Base-by-base conservation (phyloP, 92 coral and sea anemone genomes). In the Phenganax subtilis region DNA sequence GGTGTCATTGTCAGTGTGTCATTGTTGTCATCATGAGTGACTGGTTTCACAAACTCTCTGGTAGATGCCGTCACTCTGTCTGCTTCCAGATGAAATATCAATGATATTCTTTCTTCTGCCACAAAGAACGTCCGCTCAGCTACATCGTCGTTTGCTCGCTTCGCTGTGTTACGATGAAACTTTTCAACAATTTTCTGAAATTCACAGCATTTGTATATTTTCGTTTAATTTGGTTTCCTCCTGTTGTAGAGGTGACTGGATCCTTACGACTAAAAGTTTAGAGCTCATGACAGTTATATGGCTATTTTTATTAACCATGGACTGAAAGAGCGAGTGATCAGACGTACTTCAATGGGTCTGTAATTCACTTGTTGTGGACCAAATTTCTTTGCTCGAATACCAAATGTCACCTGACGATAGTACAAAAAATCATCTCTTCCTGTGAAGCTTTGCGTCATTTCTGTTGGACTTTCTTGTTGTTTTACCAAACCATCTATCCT, bases 401-500 rank as follows among this genome's bases (percentile, higher is more conserved):
- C 97, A 75, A 96, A 96, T 6, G 88, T 89, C 73, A 96, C 96
- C 27, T 92, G 97, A 30, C 97, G 89, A 72, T 90, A 84, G 82
- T 92, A 92, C 80, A 96, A 89, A 77, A 86, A 92, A 75, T 96
- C 99, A 53, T 96, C 99, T 65, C 99, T 88, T 73, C 91, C 91
- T 0, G 86, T 89, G 86, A 88, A 96, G 16, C 86, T 87, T 76
- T 96, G 97, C 0, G 86, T 89, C 99, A 96, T 96, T 59, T 96
- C 99, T 51, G 89, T 92, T 5, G 93, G 87, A 6, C 96, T 90
- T 51, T 92, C 99, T 53, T 96, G 97, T 72, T 97, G 88, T 87
- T 87, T 96, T 2, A 92, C 99, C 59, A 96, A 86, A 54, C 99
- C 99, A 71, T 96, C 99, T 75, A 96, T 92, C 56, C 99, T 97